phyloP scores from a whole-genome alignment of 2,888 invertebrate genomes.

The Heliconius aoede region DNA sequence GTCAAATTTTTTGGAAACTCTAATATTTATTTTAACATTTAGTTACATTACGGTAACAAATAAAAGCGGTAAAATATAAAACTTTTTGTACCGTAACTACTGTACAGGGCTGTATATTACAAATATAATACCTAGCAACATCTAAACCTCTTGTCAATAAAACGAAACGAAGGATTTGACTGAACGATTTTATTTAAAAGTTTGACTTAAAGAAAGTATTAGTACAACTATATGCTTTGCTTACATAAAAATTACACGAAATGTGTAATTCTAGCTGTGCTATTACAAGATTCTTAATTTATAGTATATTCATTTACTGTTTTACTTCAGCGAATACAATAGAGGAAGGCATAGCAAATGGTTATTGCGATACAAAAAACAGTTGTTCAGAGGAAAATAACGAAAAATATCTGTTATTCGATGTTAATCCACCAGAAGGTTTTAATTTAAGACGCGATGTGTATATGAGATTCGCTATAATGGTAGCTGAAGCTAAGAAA shows the following conservation, averaged over 20 bases:
- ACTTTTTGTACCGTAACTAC: no score
- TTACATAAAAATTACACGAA: neutral
- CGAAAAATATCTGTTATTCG: constrained; percentile 92
- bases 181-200: neutral
- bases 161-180: neutral
- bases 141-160: neutral
- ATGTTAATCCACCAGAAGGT: constrained; percentile 97
- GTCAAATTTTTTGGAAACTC: no score
- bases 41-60: no score
- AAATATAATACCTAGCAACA: neutral
- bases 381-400: constrained; percentile 16
- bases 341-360: constrained; percentile 15
- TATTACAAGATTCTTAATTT: neutral
- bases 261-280: neutral
- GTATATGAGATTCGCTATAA: constrained; percentile 95
- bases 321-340: neutral
- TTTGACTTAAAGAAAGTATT: neutral
- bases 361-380: constrained; percentile 24
- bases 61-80: no score
- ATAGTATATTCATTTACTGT: neutral
- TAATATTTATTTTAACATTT: no score
- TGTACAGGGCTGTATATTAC: no score
- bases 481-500: constrained; percentile 87
- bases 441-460: constrained; percentile 98
- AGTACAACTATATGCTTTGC: no score